Evolutionary conservation across 2,888 invertebrate species (phyloP), one percentile per base, ranked within the genome.

Genomic region (Coleophora deauratella): DNA sequence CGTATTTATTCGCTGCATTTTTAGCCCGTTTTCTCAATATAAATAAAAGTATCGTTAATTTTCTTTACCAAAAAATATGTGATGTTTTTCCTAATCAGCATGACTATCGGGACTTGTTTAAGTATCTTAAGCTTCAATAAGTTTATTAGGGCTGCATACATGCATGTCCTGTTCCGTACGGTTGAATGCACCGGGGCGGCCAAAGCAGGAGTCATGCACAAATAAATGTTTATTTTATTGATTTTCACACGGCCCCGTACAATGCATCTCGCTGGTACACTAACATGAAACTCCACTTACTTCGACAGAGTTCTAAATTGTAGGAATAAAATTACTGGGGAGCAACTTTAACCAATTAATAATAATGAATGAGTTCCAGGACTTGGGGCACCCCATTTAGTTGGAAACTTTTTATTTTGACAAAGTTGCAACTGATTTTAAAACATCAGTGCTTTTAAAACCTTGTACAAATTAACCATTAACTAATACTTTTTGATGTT

Each of bases 221-320:
- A 64, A 70, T 74, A 69, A 74, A 76, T 79, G 72, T 82, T 82
- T 81, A 78, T 82, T 79, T 69, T 80, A 82, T 82, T 63, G 79
- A 84, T 84, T 84, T 84, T 84, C 84, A 76, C 84, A 85, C 79
- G 82, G 66, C 56, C 55, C 51, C 54, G 54, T 59, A 72, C 69
- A 73, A 73, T 75, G 70, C 70, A 71, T 66, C 65, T 63, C 58
- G 47, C 59, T 62, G 60, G 66, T 68, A 58, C 51, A 59, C 56
- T 54, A 61, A 62, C 54, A 51, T 38, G 38, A 44, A 50, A 53
- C 51, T 49, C 40, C 44, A 52, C 46, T 65, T 65, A 69, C 57
- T 66, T 55, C 46, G 74, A 72, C 66, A 78, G 49, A 66, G 79
- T 71, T 66, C 75, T 59, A 68, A 74, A 65, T 62, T 56, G 56